Evolutionary conservation across 2,113 vertebrate genomes (phyloP).

Genomic region (Mustelus asterias): DNA sequence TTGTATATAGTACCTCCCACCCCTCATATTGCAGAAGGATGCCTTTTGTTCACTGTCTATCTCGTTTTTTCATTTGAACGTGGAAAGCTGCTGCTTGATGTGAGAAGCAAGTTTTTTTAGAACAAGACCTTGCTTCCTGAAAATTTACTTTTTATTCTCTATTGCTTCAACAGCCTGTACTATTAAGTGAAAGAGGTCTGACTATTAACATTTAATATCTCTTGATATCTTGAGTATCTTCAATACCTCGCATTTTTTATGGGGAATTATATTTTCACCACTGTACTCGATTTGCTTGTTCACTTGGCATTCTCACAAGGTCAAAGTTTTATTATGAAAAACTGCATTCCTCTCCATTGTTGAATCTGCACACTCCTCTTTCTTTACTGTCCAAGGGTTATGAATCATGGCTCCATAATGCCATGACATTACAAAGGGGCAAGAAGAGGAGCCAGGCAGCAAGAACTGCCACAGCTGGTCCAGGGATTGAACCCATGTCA

Average conservation of each 20-base stretch:
- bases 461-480: background rate
- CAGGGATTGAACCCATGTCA: background rate
- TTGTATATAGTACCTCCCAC: background rate
- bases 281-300: background rate
- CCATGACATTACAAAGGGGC: too few relatives aligned
- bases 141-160: background rate
- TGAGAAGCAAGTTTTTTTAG: background rate
- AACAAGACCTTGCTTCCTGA: background rate
- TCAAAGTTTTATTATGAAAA: background rate
- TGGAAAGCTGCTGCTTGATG: background rate
- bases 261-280: background rate
- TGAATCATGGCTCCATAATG: too few relatives aligned
- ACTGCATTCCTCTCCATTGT: background rate
- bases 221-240: background rate
- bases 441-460: background rate
- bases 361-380: background rate
- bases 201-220: background rate
- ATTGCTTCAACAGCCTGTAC: background rate
- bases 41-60: background rate
- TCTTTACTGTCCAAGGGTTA: background rate
- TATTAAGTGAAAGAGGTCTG: background rate
- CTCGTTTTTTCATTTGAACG: background rate
- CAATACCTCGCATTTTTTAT: background rate
- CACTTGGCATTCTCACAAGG: background rate
- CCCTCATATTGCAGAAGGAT: background rate